A percentile compares a stretch with the other conserved stretches of the same genome.
Conservation (phyloP, 2,888 invertebrate genomes). For the Caenorhabditis virilis region DNA sequence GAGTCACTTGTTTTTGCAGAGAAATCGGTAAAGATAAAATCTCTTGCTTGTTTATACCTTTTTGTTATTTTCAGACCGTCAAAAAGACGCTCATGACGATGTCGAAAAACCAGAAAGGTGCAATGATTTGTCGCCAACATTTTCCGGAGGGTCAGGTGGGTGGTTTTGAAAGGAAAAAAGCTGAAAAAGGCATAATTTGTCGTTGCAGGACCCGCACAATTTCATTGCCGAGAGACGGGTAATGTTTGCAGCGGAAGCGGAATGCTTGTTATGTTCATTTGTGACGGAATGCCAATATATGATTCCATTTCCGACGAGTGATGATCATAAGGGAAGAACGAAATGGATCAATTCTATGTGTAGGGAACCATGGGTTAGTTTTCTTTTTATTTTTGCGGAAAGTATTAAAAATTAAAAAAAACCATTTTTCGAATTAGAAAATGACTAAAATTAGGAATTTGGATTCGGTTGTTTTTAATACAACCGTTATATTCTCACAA, state of each 20-base stretch:
- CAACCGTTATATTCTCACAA: too few species aligned
- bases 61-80: constrained; percentile 7
- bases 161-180: background rate
- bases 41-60: background rate
- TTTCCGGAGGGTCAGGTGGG: constrained; percentile 18
- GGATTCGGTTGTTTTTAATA: too few species aligned
- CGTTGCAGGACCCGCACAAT: constrained; percentile 23
- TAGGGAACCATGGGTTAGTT: constrained; percentile 41
- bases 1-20: constrained; percentile 23
- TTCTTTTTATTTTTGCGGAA: too few species aligned
- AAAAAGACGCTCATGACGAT: constrained; percentile 18
- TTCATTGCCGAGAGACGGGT: constrained; percentile 45
- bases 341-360: constrained; percentile 47
- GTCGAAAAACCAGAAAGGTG: constrained; percentile 3
- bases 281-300: constrained; percentile 29
- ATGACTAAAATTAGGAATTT: too few species aligned
- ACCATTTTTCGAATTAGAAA: too few species aligned
- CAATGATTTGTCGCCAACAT: constrained; percentile 27
- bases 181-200: too few species aligned
- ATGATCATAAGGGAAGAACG: constrained; percentile 22
- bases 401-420: too few species aligned
- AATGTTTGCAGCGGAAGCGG: constrained; percentile 25
- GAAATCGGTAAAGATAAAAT: constrained; percentile 5
- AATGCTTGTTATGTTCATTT: constrained; percentile 42
- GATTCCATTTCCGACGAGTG: constrained; percentile 40